phyloP scores from a whole-genome alignment of 2,888 invertebrate species.

The Caenorhabditis uteleia region DNA sequence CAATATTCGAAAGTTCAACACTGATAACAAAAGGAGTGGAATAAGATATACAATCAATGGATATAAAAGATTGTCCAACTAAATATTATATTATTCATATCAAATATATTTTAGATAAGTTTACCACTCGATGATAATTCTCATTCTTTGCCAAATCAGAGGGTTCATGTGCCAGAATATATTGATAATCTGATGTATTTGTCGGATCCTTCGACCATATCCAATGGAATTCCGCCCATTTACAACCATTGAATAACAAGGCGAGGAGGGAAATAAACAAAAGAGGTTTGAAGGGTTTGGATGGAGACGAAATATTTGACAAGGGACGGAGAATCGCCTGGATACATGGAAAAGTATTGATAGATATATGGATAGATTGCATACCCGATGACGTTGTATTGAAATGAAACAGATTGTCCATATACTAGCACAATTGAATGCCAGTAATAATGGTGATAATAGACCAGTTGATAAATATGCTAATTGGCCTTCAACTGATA shows the following conservation, averaged over 20 bases:
- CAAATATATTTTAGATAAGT: slow-evolving; percentile 1
- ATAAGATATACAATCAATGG: slow-evolving; percentile 63
- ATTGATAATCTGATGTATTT: slow-evolving; percentile 24
- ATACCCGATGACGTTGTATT: slow-evolving; percentile 61
- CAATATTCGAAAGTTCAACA: slow-evolving; percentile 64
- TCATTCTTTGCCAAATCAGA: slow-evolving; percentile 51
- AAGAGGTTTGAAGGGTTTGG: slow-evolving; percentile 50
- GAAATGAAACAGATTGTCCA: slow-evolving; percentile 69
- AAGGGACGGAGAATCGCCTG: slow-evolving; percentile 50
- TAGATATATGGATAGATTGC: neutral
- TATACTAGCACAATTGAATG: slow-evolving; percentile 67
- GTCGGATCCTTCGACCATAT: slow-evolving; percentile 23
- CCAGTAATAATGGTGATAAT: slow-evolving; percentile 57
- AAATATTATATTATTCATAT: slow-evolving; percentile 1
- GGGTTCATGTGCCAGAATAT: slow-evolving; percentile 49
- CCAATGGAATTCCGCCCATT: slow-evolving; percentile 67
- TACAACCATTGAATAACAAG: slow-evolving; percentile 62
- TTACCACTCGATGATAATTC: slow-evolving; percentile 46
- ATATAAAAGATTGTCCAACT: slow-evolving; percentile 65
- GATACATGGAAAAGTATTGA: slow-evolving; percentile 5
- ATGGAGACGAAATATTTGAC: slow-evolving; percentile 34
- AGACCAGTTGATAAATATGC: slow-evolving; percentile 65
- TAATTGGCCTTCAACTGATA: slow-evolving; percentile 51
- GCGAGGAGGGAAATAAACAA: slow-evolving; percentile 56
- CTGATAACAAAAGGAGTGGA: slow-evolving; percentile 62